Base-by-base conservation (phyloP, 2,888 invertebrate species). In the Cartodere bifasciata region DNA sequence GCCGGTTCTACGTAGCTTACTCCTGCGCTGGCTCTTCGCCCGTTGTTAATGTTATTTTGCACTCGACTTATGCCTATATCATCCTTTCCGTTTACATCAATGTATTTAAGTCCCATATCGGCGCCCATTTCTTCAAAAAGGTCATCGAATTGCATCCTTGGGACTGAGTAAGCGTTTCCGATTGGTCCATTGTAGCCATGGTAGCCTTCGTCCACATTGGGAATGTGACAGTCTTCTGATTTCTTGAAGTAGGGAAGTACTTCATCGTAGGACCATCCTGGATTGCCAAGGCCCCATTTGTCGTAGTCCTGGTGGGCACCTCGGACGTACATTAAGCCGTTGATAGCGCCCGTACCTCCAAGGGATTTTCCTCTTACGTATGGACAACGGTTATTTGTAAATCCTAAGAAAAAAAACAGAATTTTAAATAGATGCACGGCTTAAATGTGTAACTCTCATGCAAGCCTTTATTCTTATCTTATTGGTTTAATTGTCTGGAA, bases 321-420 rank as follows among this genome's bases (percentile, higher is more conserved):
- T 37, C 87, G 63, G 0, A 84, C 79, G 54, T 87, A 87, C 3
- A 85, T 66, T 83, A 87, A 83, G 52, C 80, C 81, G 51, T 87
- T 87, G 1, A 86, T 64, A 1, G 78, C 76, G 40, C 80, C 79
- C 1, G 79, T 79, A 1, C 87, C 87, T 4, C 88, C 90, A 1
- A 88, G 64, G 1, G 85, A 82, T 56, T 83, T 84, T 22, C 83
- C 83, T 22, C 90, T 63, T 0, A 82, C 82, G 80, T 82, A 83
- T 53, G 77, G 81, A 58, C 83, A 83, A 29, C 76, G 67, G 29
- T 71, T 73, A 33, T 75, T n/a, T n/a, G n/a, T n/a, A n/a, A n/a
- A n/a, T n/a, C n/a, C n/a, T n/a, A n/a, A n/a, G n/a, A n/a, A n/a
- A n/a, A n/a, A n/a, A n/a, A n/a, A n/a, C n/a, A n/a, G n/a, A n/a